Base-by-base conservation (phyloP, 2,888 invertebrate species). In the Notodonta ziczac region DNA sequence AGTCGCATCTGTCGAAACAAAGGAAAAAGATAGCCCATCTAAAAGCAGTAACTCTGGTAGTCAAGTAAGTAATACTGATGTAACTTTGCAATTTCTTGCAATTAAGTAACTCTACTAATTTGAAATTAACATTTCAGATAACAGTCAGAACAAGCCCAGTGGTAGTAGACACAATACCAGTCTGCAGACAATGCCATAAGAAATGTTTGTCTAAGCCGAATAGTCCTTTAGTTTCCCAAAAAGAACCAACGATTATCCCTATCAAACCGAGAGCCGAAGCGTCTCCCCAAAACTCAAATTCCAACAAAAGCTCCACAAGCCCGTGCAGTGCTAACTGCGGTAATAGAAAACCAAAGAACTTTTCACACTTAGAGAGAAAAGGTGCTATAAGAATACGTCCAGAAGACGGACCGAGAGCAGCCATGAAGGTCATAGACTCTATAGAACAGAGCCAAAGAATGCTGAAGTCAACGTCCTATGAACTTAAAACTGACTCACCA, bases 151-250 rank as follows among this genome's bases (percentile, higher is more conserved):
- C 97, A 58, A 96, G 96, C 86, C 96, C 96, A 64, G 95, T 96
- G 63, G 95, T 95, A 59, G 95, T 96, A 66, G 97, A 96, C 87
- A 95, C 96, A 62, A 94, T 96, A 78, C 95, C 96, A 60, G 96
- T 97, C 60, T 97, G 97, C 88, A 95, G 96, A 71, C 96, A 96
- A 86, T 97, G 97, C 88, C 97, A 97, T 81, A 96, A 96, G 89
- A 96, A 96, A 81, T 97, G 97, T 89, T 94, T 96, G 69, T 94
- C 95, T 8, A 94, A 94, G 79, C 94, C 94, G 66, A 94, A 94
- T 73, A 94, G 93, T 74, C 94, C 93, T 8, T 81, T 93, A 74
- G 81, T 93, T 62, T 90, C 94, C 14, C 93, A 93, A 76, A 93
- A 89, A 81, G 91, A 91, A 77, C 86, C 89, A 24, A 80, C 86